phyloP scores from a whole-genome alignment of 2,797 vertebrate genomes.

The Streptopelia turtur region DNA sequence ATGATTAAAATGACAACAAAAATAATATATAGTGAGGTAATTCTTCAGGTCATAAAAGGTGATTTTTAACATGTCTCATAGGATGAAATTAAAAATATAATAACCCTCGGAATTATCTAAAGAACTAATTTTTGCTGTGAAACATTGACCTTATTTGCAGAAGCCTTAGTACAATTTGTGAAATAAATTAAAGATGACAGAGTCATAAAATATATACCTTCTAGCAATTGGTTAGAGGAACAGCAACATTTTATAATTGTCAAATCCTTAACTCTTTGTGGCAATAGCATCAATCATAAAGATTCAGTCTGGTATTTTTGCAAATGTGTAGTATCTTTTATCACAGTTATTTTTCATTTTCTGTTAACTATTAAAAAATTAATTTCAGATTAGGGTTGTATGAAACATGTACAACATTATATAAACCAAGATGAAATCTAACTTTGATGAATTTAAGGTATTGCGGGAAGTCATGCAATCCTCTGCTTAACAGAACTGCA shows the following conservation, averaged over 20 bases:
- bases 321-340: neutral
- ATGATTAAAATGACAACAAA: neutral
- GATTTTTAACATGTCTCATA: neutral
- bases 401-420: neutral
- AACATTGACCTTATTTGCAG: neutral
- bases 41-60: neutral
- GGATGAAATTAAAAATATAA: neutral
- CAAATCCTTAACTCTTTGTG: neutral
- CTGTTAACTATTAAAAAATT: neutral
- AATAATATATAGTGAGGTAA: neutral
- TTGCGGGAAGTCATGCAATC: neutral
- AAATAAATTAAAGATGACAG: neutral
- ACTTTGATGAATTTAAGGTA: neutral
- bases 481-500: neutral
- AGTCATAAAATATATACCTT: neutral
- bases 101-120: neutral
- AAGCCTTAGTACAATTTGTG: neutral
- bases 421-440: neutral
- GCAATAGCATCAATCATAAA: neutral
- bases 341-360: conserved; percentile 1
- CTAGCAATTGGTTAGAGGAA: neutral
- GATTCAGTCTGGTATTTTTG: neutral
- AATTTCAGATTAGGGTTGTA: neutral
- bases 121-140: neutral
- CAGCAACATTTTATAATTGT: neutral